Evolutionary conservation across 2,113 vertebrate species (phyloP), one percentile per base, ranked within the genome.

Genomic region (Bostrychus sinensis): DNA sequence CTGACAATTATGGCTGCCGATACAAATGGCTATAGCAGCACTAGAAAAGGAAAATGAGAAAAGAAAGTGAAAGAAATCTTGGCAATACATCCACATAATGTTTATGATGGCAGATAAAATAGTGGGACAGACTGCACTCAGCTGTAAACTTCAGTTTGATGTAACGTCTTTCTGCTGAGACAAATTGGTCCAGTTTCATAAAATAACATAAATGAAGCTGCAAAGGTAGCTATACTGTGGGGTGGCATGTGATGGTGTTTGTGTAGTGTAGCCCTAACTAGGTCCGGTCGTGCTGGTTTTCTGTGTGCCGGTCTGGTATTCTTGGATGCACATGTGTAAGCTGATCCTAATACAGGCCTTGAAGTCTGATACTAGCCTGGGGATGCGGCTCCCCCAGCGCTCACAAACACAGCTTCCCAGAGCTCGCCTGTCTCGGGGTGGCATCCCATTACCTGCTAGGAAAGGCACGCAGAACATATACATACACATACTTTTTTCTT

Each of bases 311-410:
- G 48, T 75, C 36, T 62, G 74, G 78, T 72, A 80, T 81, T 82
- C 81, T 74, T 67, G 82, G 73, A 83, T 61, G 69, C 60, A 58
- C 62, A 75, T 54, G 60, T 67, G 84, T 79, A 88, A 90, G 51
- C 46, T 56, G 86, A 91, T 75, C 78, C 88, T 87, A 89, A 87
- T 83, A 86, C 83, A 81, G 83, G 72, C 84, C 82, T 88, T 89
- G 84, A 88, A 89, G 87, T 88, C 43, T 85, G 85, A 90, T 86
- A 87, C 84, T 84, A 66, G 81, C 81, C 85, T 77, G 75, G 77
- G 88, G 86, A 87, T 86, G 77, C 70, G 75, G 65, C 77, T 59
- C 65, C 56, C 78, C 77, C 64, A 62, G 36, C 61, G 43, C 73
- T 70, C 62, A 48, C 55, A 51, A 22, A 62, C 53, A 56, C 70